Evolutionary conservation across 2,888 invertebrate genomes (phyloP).

Genomic region (Mythimna vitellina): DNA sequence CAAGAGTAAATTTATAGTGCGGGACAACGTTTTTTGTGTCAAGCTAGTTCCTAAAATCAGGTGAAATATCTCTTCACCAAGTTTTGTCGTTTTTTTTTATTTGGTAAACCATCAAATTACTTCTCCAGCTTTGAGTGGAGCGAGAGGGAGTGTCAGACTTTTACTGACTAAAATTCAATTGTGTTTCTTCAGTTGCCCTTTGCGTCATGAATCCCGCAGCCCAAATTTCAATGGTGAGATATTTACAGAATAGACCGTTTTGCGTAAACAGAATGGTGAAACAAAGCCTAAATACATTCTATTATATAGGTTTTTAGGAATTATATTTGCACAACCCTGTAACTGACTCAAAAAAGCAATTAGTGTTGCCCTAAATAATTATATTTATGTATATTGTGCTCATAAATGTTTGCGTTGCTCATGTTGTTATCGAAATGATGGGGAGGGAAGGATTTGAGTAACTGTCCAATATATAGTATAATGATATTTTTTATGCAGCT

Average conservation of each 20-base stretch:
- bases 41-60: too few species aligned
- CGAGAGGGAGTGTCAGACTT: too few species aligned
- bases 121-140: too few species aligned
- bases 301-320: background rate
- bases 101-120: too few species aligned
- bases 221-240: too few species aligned
- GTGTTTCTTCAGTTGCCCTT: too few species aligned
- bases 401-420: conserved; percentile 54
- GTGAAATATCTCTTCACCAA: too few species aligned
- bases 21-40: too few species aligned
- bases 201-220: too few species aligned
- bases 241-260: background rate
- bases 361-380: conserved; percentile 47
- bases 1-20: too few species aligned
- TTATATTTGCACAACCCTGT: conserved; percentile 65
- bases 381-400: conserved; percentile 56
- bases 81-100: too few species aligned
- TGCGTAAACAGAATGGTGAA: background rate
- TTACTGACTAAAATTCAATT: too few species aligned
- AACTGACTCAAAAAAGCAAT: conserved; percentile 26
- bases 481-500: background rate
- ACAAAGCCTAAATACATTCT: conserved; percentile 1
- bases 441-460: conserved; percentile 30
- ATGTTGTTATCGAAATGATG: conserved; percentile 44
- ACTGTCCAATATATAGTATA: conserved; percentile 47